Percentiles rank a stretch among this genome's conserved stretches.
These are phyloP conservation scores for Cacatua alba DNA, from an alignment of 2,113 vertebrate genomes.

Conservation along the genomic window DNA sequence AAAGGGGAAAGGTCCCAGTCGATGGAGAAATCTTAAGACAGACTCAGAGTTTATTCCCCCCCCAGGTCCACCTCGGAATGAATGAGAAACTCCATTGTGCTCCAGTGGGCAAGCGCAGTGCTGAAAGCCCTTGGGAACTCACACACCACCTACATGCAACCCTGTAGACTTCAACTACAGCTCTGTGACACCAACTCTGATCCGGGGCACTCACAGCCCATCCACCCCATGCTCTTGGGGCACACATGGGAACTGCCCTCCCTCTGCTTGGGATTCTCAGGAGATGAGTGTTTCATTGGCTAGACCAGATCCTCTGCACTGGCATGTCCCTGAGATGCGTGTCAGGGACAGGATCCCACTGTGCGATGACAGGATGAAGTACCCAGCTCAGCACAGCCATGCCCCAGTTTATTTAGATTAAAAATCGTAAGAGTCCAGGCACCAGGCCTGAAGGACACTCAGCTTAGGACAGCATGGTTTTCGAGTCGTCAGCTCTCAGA, in stretches of 20 bases:
- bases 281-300: not conserved
- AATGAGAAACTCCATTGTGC: rapidly evolving
- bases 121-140: not conserved
- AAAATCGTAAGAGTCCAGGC: not conserved
- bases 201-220: not conserved
- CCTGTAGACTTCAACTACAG: rapidly evolving
- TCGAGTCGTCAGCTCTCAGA: not conserved
- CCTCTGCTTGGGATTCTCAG: rapidly evolving
- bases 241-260: not conserved
- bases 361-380: not conserved
- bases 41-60: not conserved
- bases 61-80: not conserved
- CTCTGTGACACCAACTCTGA: rapidly evolving
- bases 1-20: not conserved
- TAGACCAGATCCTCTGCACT: rapidly evolving
- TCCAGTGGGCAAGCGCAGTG: rapidly evolving
- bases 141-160: rapidly evolving
- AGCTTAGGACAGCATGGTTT: not conserved
- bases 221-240: too few species aligned
- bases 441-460: not conserved
- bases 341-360: not conserved
- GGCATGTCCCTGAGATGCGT: rapidly evolving
- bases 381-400: not conserved
- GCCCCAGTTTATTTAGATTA: not conserved
- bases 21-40: not conserved